phyloP scores from a whole-genome alignment of 1,140 invertebrate species.

The Lepidurus couesii region DNA sequence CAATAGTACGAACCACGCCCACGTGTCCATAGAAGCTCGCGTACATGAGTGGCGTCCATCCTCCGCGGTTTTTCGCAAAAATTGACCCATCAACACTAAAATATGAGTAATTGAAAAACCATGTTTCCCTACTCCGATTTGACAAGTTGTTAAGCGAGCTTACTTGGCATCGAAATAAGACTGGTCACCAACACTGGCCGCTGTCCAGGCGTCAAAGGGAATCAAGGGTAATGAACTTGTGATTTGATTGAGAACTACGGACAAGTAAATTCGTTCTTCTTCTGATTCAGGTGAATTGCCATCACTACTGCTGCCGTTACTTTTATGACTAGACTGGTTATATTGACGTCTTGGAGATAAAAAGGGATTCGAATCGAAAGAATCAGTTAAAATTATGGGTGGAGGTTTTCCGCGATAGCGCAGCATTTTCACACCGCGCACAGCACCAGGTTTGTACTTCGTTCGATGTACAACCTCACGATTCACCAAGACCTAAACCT shows the following conservation, averaged over 20 bases:
- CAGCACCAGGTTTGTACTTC: neutral
- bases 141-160: neutral
- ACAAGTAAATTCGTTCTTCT: neutral
- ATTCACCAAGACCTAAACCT: neutral
- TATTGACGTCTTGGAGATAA: neutral
- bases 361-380: neutral
- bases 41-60: conserved; percentile 17
- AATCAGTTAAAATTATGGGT: neutral
- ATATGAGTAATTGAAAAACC: neutral
- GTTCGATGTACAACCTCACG: neutral
- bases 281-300: neutral
- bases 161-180: conserved; percentile 3
- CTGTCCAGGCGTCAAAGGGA: neutral
- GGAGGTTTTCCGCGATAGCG: neutral
- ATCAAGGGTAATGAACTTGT: neutral
- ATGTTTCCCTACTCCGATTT: neutral
- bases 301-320: neutral
- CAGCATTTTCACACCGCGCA: neutral
- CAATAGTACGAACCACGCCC: neutral
- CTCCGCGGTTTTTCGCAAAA: neutral
- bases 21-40: neutral
- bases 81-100: neutral
- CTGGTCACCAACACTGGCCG: neutral
- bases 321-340: neutral
- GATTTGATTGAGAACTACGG: neutral